Evolutionary conservation across 2,888 invertebrate species (phyloP).

Genomic region (Caenorhabditis virilis): DNA sequence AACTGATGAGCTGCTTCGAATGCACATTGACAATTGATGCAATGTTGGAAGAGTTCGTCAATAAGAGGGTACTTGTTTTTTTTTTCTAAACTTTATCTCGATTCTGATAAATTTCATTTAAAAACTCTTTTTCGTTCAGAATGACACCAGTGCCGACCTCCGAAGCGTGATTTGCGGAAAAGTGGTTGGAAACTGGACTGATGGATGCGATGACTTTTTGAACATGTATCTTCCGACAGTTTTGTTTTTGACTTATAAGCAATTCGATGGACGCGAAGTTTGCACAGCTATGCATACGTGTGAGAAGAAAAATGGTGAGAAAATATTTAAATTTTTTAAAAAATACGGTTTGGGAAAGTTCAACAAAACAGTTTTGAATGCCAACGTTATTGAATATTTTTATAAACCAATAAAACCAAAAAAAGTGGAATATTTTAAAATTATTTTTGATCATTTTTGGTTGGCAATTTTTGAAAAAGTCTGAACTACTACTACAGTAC

Average conservation of each 20-base stretch:
- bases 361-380: no score
- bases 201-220: conserved; percentile 44
- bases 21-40: conserved; percentile 44
- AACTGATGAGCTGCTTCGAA: conserved; percentile 44
- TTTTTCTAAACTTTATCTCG: not conserved
- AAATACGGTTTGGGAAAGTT: no score
- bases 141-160: conserved; percentile 39
- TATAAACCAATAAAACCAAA: no score
- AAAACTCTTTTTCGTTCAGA: conserved; percentile 29
- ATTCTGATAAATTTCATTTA: not conserved
- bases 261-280: conserved; percentile 36
- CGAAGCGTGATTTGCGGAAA: conserved; percentile 32
- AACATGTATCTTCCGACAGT: conserved; percentile 48
- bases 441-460: no score
- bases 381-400: no score
- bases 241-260: conserved; percentile 47
- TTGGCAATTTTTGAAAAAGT: no score
- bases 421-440: no score
- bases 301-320: conserved; percentile 19
- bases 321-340: no score
- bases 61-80: conserved; percentile 21
- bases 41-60: conserved; percentile 36
- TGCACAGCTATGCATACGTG: conserved; percentile 23
- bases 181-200: conserved; percentile 15
- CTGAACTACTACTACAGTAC: no score